phyloP scores from a whole-genome alignment of 2,888 invertebrate genomes.

The Diogma glabrata region DNA sequence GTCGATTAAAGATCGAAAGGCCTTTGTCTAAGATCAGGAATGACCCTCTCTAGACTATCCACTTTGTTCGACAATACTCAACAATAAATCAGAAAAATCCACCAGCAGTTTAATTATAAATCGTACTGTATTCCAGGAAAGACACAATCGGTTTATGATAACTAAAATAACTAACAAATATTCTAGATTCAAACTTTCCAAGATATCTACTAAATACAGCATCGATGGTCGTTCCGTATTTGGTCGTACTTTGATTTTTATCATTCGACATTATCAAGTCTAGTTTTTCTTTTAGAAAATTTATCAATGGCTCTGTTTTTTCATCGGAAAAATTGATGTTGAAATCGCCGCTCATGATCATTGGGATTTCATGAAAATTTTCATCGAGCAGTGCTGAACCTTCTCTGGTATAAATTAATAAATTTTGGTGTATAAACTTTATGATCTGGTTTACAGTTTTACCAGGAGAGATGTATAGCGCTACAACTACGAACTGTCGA shows the following conservation, averaged over 20 bases:
- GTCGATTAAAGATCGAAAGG: no score
- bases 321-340: neutral
- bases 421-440: neutral
- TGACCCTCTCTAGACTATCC: no score
- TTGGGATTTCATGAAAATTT: constrained; percentile 4
- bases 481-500: no score
- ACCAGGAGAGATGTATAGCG: no score
- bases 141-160: no score
- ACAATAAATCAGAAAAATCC: no score
- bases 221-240: constrained; percentile 3
- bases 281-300: neutral
- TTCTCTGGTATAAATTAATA: neutral
- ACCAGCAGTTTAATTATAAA: no score
- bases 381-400: constrained; percentile 3
- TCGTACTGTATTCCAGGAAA: no score
- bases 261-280: neutral
- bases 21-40: no score
- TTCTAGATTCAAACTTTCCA: constrained; percentile 4
- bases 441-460: neutral
- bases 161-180: neutral
- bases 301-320: neutral
- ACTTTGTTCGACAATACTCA: no score
- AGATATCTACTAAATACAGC: constrained; percentile 1
- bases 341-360: no score
- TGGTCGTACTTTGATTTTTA: neutral